Base-by-base conservation (phyloP, 2,113 vertebrate genomes). In the Leptodactylus fuscus region DNA sequence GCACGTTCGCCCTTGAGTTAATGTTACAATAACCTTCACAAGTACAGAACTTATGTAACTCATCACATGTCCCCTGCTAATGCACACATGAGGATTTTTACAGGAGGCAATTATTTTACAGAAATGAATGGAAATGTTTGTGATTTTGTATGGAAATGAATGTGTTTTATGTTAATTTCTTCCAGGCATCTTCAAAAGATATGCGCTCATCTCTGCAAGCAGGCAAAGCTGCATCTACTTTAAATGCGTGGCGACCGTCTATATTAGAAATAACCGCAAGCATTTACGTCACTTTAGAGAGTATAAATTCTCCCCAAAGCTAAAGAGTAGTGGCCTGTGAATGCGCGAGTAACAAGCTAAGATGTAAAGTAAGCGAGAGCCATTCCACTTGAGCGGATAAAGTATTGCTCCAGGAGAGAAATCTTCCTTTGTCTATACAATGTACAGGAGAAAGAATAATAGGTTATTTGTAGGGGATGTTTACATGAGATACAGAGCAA, bases 201-300 rank as follows among this genome's bases (percentile, higher is more conserved):
- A 24, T 18, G 44, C 44, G 27, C 24, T 75, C 73, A 49, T 49
- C 5, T 75, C n/a, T 75, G 11, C 48, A 75, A 16, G 24, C 1
- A 74, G 41, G 71, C 71, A 74, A 74, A 27, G 38, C n/a, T 74
- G 71, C 11, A 44, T 24, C 71, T 24, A 46, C n/a, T 74, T 74
- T 3, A 46, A 74, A 5, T 27, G 6, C 41, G n/a, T 41, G 41
- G 13, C 24, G 41, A n/a, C 24, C 3, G 44, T 27, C n/a, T 75
- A 48, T 48, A 29, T 75, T 48, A 49, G 73, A 48, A 27, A 75
- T 46, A 75, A 75, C 41, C 73, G n/a, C 2, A 75, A 46, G 73
- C 22, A 75, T 75, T 48, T 75, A 16, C 24, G 22, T 36, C 67
- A 70, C 16, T 70, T 70, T 70, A 22, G 3, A 20, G 67, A 11